Conservation (phyloP, 2,888 invertebrate genomes). For the Perizoma affinitatum region DNA sequence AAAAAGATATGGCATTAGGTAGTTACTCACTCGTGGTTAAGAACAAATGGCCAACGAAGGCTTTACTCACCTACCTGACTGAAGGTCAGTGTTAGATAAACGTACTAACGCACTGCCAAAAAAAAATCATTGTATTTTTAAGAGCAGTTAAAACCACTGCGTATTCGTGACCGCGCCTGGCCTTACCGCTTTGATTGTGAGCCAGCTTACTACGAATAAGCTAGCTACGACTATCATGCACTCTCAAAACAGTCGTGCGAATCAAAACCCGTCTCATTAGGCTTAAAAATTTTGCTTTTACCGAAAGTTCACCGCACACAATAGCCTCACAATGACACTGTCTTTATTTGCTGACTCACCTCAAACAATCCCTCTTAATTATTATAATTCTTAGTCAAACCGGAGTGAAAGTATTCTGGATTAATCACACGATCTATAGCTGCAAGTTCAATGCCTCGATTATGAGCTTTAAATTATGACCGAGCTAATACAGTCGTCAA, state of each 20-base stretch:
- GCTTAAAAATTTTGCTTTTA: constrained; percentile 68
- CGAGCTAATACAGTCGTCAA: no score
- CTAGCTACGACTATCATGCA: constrained; percentile 23
- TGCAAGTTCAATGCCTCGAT: constrained; percentile 82
- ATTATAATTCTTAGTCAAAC: constrained; percentile 71
- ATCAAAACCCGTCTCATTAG: constrained; percentile 71
- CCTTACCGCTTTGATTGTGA: background rate
- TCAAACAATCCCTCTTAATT: constrained; percentile 75
- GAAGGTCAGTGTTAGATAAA: no score
- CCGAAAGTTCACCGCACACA: constrained; percentile 74
- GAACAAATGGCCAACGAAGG: no score
- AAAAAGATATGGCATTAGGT: no score
- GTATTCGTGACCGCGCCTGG: no score
- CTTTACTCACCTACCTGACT: no score
- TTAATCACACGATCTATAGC: constrained; percentile 69
- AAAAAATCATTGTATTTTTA: no score
- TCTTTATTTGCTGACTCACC: constrained; percentile 77
- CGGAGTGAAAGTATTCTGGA: constrained; percentile 80
- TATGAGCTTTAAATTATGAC: constrained; percentile 69
- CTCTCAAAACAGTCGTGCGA: constrained; percentile 65
- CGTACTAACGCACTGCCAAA: no score
- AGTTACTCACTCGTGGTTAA: no score
- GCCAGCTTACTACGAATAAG: constrained; percentile 2
- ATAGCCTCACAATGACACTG: constrained; percentile 68
- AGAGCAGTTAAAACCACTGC: no score